These are phyloP conservation scores for Opisthograptis luteolata DNA, from an alignment of 2,888 invertebrate genomes.

Conservation along the genomic window DNA sequence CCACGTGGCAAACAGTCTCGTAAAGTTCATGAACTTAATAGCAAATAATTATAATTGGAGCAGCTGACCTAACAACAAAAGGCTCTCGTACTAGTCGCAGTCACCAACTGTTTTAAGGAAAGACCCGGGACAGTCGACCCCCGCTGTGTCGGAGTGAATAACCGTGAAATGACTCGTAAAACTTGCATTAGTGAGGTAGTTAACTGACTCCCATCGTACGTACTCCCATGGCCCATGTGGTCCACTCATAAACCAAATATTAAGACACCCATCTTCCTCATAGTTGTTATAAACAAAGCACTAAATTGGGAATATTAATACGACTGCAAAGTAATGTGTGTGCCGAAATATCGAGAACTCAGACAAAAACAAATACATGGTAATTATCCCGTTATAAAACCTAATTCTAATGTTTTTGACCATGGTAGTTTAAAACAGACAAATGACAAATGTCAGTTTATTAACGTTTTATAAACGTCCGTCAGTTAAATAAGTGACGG, in stretches of 20 bases:
- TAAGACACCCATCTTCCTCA: constrained; percentile 53
- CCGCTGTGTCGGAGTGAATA: constrained; percentile 68
- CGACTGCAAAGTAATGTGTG: too few relatives aligned
- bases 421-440: too few relatives aligned
- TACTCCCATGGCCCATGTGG: constrained; percentile 69
- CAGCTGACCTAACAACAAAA: constrained; percentile 6
- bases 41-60: background rate
- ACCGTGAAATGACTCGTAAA: constrained; percentile 82
- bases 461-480: too few relatives aligned
- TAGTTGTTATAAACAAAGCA: constrained; percentile 57
- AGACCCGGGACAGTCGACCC: constrained; percentile 38
- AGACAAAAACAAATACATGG: too few relatives aligned
- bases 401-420: too few relatives aligned
- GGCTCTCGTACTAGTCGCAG: background rate
- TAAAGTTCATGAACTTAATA: background rate
- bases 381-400: too few relatives aligned
- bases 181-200: constrained; percentile 75
- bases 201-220: constrained; percentile 50
- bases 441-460: too few relatives aligned
- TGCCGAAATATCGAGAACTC: too few relatives aligned
- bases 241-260: constrained; percentile 67
- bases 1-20: too few relatives aligned
- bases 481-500: too few relatives aligned
- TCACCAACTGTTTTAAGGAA: constrained; percentile 1
- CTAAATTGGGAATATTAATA: constrained; percentile 71